Evolutionary conservation across 2,888 invertebrate genomes (phyloP).

Genomic region (Pseudolycoriella hygida): DNA sequence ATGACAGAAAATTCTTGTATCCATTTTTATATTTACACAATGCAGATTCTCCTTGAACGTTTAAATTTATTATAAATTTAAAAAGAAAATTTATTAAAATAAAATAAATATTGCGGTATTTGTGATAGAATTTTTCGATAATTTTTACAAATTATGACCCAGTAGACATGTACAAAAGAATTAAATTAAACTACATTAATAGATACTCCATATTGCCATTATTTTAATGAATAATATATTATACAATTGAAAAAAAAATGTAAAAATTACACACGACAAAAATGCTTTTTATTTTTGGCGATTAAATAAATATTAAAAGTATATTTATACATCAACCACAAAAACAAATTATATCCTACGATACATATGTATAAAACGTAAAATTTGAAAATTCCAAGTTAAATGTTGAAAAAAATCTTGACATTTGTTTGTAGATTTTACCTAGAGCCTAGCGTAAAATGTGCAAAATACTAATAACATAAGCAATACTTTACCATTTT

Average conservation of each 20-base stretch:
- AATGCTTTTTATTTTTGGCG: conserved; percentile 15
- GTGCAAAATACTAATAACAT: too few relatives aligned
- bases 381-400: too few relatives aligned
- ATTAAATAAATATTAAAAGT: conserved; percentile 8
- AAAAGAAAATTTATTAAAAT: conserved; percentile 9
- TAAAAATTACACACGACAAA: conserved; percentile 10
- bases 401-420: too few relatives aligned
- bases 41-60: not conserved
- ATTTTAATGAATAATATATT: conserved; percentile 13
- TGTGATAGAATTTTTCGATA: conserved; percentile 16
- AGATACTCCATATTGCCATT: conserved; percentile 15
- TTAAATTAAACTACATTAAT: conserved; percentile 10
- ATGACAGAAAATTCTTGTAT: not conserved
- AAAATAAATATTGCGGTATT: conserved; percentile 17
- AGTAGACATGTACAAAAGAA: conserved; percentile 12
- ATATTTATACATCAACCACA: conserved; percentile 5
- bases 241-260: conserved; percentile 10
- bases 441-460: too few relatives aligned
- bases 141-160: conserved; percentile 14
- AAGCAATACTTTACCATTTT: too few relatives aligned
- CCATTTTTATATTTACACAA: not conserved
- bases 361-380: conserved; percentile 4
- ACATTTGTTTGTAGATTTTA: too few relatives aligned
- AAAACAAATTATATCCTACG: conserved; percentile 7
- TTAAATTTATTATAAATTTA: conserved; percentile 19